Base-by-base conservation (phyloP, 2,113 vertebrate species). In the Uropsilus gracilis region DNA sequence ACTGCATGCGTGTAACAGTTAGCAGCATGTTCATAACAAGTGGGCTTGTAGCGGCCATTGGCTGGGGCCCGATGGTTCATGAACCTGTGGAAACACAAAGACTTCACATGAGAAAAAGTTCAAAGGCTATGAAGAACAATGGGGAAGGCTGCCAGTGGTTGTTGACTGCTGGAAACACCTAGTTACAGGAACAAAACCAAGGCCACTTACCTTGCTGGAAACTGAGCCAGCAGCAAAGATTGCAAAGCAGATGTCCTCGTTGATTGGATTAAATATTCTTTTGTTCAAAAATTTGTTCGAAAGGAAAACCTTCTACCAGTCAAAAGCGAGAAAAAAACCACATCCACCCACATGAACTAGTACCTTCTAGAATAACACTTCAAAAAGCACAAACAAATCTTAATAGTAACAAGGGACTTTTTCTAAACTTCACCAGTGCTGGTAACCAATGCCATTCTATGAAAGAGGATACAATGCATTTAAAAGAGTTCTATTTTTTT, bases 1-100 rank as follows among this genome's bases (percentile, higher is more conserved):
- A 99, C 99, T 92, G 99, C 99, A 32, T 99, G 99, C 83, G 99
- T 99, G 98, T 99, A 99, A 98, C 99, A 99, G 98, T 99, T 99
- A 84, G 99, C 99, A 94, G 99, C 99, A 86, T 99, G 99, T 89
- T 99, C 99, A 0, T 99, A 99, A 97, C 99, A 98, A 46, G 99
- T 99, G 83, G 99, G 99, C 90, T 99, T 99, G 98, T 99, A 99
- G 97, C 99, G 99, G 98, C 99, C 99, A 98, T 99, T 99, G 55
- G 99, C 99, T 73, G 99, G 98, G 86, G 99, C 99, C 95, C 99
- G 98, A 94, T 99, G 98, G 99, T 99, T 99, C 99, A 99, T 99
- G 97, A 99, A 99, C 98, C 99, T 99, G 98, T 82, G 55, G 97
- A 98, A 71, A 97, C 68, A 97, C 97, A 97, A 57, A 92, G 28